Conservation (phyloP, 2,888 invertebrate genomes). For the Plagodis pulveraria region DNA sequence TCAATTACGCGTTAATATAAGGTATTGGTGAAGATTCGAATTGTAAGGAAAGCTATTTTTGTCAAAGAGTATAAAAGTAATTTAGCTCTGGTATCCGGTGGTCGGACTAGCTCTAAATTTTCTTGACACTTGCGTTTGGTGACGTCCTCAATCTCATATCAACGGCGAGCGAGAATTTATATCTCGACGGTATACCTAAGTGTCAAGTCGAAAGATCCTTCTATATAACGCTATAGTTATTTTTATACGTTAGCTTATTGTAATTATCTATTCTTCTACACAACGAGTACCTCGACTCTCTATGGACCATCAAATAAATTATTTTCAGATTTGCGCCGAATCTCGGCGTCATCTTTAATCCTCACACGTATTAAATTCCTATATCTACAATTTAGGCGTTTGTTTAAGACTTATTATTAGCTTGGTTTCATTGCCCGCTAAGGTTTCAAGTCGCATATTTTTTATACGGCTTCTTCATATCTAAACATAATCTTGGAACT, state of each 20-base stretch:
- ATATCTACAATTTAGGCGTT: conserved; percentile 46
- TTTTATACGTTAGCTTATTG: conserved; percentile 49
- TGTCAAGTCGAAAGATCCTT: conserved; percentile 29
- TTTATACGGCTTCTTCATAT: conserved; percentile 44
- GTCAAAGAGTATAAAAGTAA: conserved; percentile 73
- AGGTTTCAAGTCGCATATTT: conserved; percentile 47
- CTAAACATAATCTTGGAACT: conserved; percentile 12
- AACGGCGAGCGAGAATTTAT: neutral
- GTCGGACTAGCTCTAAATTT: conserved; percentile 57
- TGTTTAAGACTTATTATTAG: conserved; percentile 41
- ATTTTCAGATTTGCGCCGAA: conserved; percentile 40
- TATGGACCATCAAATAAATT: conserved; percentile 44
- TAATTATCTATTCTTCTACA: conserved; percentile 31
- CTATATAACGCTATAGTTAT: conserved; percentile 45
- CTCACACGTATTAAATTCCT: conserved; percentile 37
- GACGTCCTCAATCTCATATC: conserved; percentile 18
- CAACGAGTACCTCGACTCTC: conserved; percentile 31
- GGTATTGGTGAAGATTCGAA: conserved; percentile 61
- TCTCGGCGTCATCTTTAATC: conserved; percentile 27
- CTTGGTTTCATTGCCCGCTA: conserved; percentile 2
- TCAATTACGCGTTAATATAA: conserved; percentile 73
- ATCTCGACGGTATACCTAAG: neutral
- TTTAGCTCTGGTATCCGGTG: conserved; percentile 76
- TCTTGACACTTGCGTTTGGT: conserved; percentile 19
- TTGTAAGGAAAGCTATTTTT: conserved; percentile 80